A percentile compares a stretch with the other conserved stretches of the same genome.
phyloP scores from a whole-genome alignment of 2,888 invertebrate genomes.

The Caprella mutica region DNA sequence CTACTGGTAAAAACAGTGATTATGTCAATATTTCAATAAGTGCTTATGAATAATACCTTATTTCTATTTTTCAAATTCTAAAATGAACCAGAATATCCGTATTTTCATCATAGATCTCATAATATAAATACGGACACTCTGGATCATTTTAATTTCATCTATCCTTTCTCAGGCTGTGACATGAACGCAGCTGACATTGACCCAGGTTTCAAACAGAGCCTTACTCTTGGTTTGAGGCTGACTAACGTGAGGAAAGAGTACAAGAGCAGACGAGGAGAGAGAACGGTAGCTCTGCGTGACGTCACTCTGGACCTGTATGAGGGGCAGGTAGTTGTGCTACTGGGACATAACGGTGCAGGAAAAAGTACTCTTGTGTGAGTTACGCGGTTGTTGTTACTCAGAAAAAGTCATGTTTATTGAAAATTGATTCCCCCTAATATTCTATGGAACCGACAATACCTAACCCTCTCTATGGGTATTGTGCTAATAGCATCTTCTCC shows the following conservation, averaged over 20 bases:
- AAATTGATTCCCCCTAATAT: no score
- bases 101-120: no score
- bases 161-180: conserved; percentile 1
- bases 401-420: no score
- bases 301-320: conserved; percentile 25
- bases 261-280: background rate
- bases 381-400: no score
- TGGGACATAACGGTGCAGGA: conserved; percentile 33
- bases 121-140: no score
- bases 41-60: no score
- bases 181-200: conserved; percentile 15
- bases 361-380: conserved; percentile 32
- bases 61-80: no score
- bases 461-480: background rate
- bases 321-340: conserved; percentile 20
- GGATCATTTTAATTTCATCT: no score
- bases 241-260: conserved; percentile 6
- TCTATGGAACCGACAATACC: background rate
- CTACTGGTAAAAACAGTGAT: no score
- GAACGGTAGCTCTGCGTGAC: conserved; percentile 19
- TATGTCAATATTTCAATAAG: no score
- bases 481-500: background rate
- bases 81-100: no score
- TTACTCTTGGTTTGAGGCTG: conserved; percentile 14
- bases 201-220: conserved; percentile 18